Evolutionary conservation across 2,797 vertebrate genomes (phyloP), one percentile per base, ranked within the genome.

Genomic region (Lagodon rhomboides): DNA sequence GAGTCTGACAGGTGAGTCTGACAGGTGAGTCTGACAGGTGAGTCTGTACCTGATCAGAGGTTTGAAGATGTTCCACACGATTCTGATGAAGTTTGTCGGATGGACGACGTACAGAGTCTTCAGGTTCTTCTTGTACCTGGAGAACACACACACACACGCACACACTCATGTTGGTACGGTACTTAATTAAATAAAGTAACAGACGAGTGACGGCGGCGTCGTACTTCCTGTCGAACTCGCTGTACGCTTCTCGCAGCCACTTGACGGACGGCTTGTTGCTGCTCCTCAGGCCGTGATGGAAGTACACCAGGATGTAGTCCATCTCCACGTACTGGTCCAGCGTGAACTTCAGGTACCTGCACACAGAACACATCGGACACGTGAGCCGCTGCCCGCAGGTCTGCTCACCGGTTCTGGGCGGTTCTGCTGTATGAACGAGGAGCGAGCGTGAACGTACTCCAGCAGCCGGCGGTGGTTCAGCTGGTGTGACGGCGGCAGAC

Each of bases 41-140:
- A 1, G 5, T 27, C 13, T 30, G 1, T 85, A 98, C 97, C 97
- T 98, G 91, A 97, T 95, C 44, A 98, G 90, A 58, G 97, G 96
- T 70, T 94, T 97, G 92, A 98, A 97, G 70, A 98, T 86, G 80
- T 93, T 96, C 97, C 97, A 97, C 34, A 97, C 90, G 43, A 97
- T 93, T 65, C 93, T 89, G 93, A 98, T 96, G 87, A 97, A 97
- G 92, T 94, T 96, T 22, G 96, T 97, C 1, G 97, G 96, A 82
- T 97, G 97, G 43, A 97, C 95, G 0, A 97, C 94, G 15, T 95
- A 97, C 3, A 98, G 92, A 0, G 94, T 93, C 90, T 98, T 97
- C 85, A 98, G 86, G 86, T 97, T 98, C 90, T 99, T 98, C 93
- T 96, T 97, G 91, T 96, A 97, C 72, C 97, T 98, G 79, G 7